Conservation (phyloP, 2,888 invertebrate species). For the Sicus ferrugineus region DNA sequence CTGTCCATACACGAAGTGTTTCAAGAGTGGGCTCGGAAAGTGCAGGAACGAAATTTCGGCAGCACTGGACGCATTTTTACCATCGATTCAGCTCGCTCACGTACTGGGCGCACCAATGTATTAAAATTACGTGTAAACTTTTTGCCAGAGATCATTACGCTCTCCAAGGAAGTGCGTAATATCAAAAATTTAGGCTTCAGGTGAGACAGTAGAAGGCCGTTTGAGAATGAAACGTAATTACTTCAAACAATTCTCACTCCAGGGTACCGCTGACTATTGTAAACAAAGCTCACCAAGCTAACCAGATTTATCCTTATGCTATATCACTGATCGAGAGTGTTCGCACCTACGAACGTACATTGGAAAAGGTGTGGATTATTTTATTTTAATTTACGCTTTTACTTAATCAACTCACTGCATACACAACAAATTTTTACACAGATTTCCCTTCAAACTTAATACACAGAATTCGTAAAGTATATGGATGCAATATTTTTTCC, state of each 20-base stretch:
- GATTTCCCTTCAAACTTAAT: background rate
- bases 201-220: constrained; percentile 58
- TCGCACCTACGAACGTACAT: constrained; percentile 93
- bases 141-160: constrained; percentile 95
- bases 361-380: constrained; percentile 83
- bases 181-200: constrained; percentile 92
- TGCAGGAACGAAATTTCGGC: constrained; percentile 92
- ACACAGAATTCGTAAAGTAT: too few species aligned
- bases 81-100: constrained; percentile 81
- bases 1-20: constrained; percentile 97
- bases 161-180: constrained; percentile 98
- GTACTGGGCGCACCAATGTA: constrained; percentile 83
- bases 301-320: constrained; percentile 97
- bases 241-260: constrained; percentile 36
- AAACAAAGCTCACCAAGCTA: constrained; percentile 98
- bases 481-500: too few species aligned
- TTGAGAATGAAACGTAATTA: background rate
- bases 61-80: constrained; percentile 94
- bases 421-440: constrained; percentile 9
- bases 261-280: constrained; percentile 97
- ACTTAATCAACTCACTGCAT: background rate
- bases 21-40: constrained; percentile 96
- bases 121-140: constrained; percentile 93
- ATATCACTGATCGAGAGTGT: constrained; percentile 98
- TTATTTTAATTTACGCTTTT: background rate